Evolutionary conservation across 2,888 invertebrate species (phyloP).

Genomic region (Heteropelma amictum): DNA sequence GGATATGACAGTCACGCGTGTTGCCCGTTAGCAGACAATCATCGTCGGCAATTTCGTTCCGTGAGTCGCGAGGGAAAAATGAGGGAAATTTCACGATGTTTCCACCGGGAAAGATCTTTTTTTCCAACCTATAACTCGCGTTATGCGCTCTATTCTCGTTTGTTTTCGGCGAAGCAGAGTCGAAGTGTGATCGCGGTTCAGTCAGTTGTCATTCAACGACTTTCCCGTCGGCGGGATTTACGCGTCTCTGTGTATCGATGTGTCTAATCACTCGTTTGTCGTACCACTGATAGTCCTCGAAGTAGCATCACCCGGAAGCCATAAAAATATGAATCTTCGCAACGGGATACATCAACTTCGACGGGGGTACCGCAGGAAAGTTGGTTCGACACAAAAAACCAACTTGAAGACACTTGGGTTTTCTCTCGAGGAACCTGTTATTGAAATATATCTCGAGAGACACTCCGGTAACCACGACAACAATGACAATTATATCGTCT

Average conservation of each 20-base stretch:
- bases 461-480: too few species aligned
- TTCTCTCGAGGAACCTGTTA: too few species aligned
- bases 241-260: neutral
- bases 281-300: neutral
- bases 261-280: neutral
- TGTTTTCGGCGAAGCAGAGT: neutral
- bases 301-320: neutral
- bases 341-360: neutral
- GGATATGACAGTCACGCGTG: neutral
- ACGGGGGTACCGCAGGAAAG: too few species aligned
- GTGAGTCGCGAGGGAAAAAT: too few species aligned
- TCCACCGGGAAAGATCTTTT: neutral
- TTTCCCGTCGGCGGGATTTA: slow-evolving; percentile 31
- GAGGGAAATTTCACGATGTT: neutral
- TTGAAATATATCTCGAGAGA: too few species aligned
- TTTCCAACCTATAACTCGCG: neutral
- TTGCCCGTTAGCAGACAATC: slow-evolving; percentile 33
- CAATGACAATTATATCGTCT: too few species aligned
- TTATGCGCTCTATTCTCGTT: neutral
- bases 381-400: too few species aligned
- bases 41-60: slow-evolving; percentile 10
- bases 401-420: too few species aligned
- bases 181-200: neutral
- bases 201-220: neutral
- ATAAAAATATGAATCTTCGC: too few species aligned